These are phyloP conservation scores for Sinocyclocheilus anophthalmus DNA, from an alignment of 2,113 vertebrate species.

Conservation along the genomic window DNA sequence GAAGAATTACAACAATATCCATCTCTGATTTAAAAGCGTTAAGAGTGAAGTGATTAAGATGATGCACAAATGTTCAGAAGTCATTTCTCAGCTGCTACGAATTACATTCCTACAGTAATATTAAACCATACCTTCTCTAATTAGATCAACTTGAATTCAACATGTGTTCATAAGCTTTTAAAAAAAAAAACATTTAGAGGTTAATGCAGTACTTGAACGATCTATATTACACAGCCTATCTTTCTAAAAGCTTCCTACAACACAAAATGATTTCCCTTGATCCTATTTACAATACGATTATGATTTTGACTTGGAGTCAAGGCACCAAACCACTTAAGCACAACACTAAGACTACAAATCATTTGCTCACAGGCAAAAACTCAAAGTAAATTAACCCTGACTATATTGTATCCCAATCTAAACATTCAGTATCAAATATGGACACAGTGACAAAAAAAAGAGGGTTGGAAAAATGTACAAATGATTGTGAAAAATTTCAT, in stretches of 20 bases:
- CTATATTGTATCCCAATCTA: constrained; percentile 21
- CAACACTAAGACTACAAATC: constrained; percentile 29
- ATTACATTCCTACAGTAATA: neutral
- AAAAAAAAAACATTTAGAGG: neutral
- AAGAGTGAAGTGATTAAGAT: neutral
- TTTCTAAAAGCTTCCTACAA: constrained; percentile 21
- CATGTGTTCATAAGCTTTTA: too few relatives aligned
- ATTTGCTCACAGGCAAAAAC: constrained; percentile 17
- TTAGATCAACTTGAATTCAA: constrained; percentile 10
- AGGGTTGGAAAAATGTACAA: constrained; percentile 11
- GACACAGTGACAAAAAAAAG: constrained; percentile 11
- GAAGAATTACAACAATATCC: neutral
- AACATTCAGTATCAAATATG: constrained; percentile 32
- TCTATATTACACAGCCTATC: neutral
- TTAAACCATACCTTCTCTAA: neutral
- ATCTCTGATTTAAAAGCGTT: neutral
- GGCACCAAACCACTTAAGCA: constrained; percentile 41
- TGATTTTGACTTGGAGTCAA: constrained; percentile 40
- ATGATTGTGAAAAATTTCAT: too few relatives aligned
- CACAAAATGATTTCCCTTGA: constrained; percentile 27
- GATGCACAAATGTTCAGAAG: neutral
- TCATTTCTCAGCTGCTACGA: neutral
- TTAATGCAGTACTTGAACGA: constrained; percentile 31
- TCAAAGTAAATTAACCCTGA: constrained; percentile 40
- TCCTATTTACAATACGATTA: constrained; percentile 27